These are phyloP conservation scores for Anas bahamensis DNA, from an alignment of 2,797 vertebrate species.

Conservation along the genomic window DNA sequence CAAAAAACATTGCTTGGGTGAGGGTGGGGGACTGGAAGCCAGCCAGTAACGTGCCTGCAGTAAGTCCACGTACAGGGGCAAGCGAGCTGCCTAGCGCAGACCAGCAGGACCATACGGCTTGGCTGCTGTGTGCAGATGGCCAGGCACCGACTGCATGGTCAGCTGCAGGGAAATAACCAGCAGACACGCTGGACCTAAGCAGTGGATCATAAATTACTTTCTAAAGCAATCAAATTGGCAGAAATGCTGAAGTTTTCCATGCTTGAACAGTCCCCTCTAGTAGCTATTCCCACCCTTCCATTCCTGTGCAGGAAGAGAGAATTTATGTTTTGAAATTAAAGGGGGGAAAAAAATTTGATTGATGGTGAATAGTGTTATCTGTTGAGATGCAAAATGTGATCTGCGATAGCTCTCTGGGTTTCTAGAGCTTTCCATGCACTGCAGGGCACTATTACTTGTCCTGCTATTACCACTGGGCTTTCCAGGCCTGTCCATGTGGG, in stretches of 20 bases:
- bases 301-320: neutral
- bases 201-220: neutral
- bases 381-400: neutral
- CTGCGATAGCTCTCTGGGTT: neutral
- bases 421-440: neutral
- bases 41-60: neutral
- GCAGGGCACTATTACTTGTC: neutral
- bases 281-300: neutral
- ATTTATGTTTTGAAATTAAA: neutral
- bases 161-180: neutral
- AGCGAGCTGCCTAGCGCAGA: fast-evolving
- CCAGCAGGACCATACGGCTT: too few relatives aligned
- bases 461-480: neutral
- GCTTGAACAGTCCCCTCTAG: neutral
- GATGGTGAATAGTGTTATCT: neutral
- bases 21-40: neutral
- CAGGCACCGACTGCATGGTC: fast-evolving
- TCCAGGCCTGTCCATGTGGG: neutral
- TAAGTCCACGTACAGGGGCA: fast-evolving
- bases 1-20: neutral
- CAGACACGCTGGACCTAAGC: neutral
- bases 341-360: neutral
- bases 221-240: neutral
- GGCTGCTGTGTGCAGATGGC: neutral
- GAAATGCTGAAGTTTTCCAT: neutral